Base-by-base conservation (phyloP, 2,888 invertebrate species). In the Taphrorychus bicolor region DNA sequence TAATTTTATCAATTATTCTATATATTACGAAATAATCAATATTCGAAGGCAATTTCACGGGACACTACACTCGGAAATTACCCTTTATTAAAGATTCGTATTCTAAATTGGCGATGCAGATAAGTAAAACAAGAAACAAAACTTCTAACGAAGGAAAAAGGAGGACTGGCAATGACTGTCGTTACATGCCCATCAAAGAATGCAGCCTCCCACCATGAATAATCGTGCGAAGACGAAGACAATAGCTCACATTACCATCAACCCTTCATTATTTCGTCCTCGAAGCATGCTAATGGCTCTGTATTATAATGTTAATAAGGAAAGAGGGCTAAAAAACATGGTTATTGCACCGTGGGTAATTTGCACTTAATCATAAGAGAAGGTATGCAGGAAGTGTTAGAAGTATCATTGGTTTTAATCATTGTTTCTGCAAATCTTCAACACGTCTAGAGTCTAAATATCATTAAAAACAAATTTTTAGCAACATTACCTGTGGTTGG, bases 211-310 rank as follows among this genome's bases (percentile, higher is more conserved):
- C 48, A 49, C 49, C 59, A 32, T 18, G n/a, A 59, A 45, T 45
- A 24, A 59, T 59, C 48, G 32, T 59, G 59, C 48, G 59, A 59
- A 59, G 48, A 59, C 18, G 59, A 23, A 59, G 32, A 59, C 59
- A 59, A 59, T 59, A 18, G 48, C 32, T 49, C 59, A 59, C 45
- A 49, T 59, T 17, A 59, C 48, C 18, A 59, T 24, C 59, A 24
- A 48, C 59, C 59, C 59, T 59, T 58, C 23, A 23, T 48, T 59
- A 18, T 48, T 21, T 32, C 7, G 52, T 22, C 9, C 22, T 3
- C 14, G 23, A 14, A 22, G 11, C 16, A 51, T 51, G 19, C 11
- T 51, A 51, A 51, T 51, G 14, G 7, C 45, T 5, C 45, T 1
- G 45, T 11, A 32, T 32, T 32, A 32, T 32, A 11, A 32, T 32